These are phyloP conservation scores for Pomacea maculata DNA, from an alignment of 1,140 invertebrate species.

Conservation along the genomic window DNA sequence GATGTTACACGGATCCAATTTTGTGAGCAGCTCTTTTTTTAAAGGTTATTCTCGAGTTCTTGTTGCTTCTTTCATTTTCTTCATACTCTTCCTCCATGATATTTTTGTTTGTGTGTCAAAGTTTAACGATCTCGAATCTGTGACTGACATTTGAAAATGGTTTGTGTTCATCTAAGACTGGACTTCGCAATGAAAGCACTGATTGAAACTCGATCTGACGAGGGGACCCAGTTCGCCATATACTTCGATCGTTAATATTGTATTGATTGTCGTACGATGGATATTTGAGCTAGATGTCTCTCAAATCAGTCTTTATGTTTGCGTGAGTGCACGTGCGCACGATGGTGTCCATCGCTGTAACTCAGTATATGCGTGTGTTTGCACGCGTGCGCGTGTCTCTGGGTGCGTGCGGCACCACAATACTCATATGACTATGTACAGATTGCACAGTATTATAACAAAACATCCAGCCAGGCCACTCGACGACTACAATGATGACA, in stretches of 20 bases:
- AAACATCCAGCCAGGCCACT: too few relatives aligned
- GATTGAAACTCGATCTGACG: not conserved
- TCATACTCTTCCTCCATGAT: too few relatives aligned
- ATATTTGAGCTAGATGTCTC: too few relatives aligned
- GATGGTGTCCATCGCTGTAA: not conserved
- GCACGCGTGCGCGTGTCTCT: not conserved
- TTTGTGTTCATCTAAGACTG: not conserved
- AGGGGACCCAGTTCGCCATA: not conserved
- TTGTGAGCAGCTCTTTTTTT: too few relatives aligned
- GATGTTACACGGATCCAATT: too few relatives aligned
- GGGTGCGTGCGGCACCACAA: not conserved
- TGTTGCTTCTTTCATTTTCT: too few relatives aligned
- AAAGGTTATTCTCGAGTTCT: too few relatives aligned
- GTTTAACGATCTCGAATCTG: not conserved
- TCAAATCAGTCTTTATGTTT: not conserved
- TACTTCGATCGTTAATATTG: not conserved
- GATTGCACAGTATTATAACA: too few relatives aligned
- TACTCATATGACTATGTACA: too few relatives aligned
- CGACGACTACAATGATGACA: too few relatives aligned
- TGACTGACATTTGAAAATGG: not conserved
- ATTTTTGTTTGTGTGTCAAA: not conserved
- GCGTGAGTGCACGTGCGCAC: too few relatives aligned
- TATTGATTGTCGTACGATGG: not conserved
- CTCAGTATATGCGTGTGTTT: not conserved
- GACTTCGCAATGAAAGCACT: not conserved